A percentile compares a stretch with the other conserved stretches of the same genome.
Evolutionary conservation across 2,113 vertebrate species (phyloP).

Genomic region (Mustelus asterias): DNA sequence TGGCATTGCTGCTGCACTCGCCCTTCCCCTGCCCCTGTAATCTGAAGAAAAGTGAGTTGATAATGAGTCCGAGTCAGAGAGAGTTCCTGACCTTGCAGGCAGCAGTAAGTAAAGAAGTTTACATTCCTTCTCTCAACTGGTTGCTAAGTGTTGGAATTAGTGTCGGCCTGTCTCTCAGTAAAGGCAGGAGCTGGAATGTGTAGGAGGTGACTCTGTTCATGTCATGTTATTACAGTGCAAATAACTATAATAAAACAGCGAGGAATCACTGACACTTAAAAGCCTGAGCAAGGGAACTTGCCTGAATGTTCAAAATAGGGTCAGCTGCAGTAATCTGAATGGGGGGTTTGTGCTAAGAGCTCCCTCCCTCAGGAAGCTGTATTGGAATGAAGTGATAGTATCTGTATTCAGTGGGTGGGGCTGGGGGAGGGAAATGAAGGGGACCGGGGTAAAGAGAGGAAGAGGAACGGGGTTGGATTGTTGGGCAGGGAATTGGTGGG

Average conservation of each 20-base stretch:
- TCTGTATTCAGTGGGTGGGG: not conserved
- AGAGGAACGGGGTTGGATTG: not conserved
- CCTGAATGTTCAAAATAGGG: not conserved
- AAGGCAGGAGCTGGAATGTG: constrained; percentile 42
- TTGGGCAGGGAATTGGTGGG: not conserved
- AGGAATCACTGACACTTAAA: constrained; percentile 15
- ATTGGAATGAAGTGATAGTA: not conserved
- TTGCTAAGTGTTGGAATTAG: constrained; percentile 57
- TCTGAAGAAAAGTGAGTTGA: constrained; percentile 67
- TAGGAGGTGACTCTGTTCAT: not conserved
- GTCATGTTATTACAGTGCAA: constrained; percentile 32
- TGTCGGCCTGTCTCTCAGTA: constrained; percentile 60
- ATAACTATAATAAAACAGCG: constrained; percentile 23
- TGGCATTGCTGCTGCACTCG: constrained; percentile 40
- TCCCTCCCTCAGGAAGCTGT: not conserved
- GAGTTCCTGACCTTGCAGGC: constrained; percentile 57
- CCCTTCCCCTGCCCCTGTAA: constrained; percentile 55
- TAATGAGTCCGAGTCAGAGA: constrained; percentile 64
- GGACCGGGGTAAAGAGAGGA: not conserved
- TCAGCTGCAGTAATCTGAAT: not conserved
- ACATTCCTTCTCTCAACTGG: constrained; percentile 48
- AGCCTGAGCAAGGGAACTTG: not conserved
- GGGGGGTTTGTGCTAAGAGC: not conserved
- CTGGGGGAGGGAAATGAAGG: not conserved
- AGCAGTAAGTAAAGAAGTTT: constrained; percentile 55